phyloP scores from a whole-genome alignment of 2,113 vertebrate species.

The Ivindomyrus marchei region DNA sequence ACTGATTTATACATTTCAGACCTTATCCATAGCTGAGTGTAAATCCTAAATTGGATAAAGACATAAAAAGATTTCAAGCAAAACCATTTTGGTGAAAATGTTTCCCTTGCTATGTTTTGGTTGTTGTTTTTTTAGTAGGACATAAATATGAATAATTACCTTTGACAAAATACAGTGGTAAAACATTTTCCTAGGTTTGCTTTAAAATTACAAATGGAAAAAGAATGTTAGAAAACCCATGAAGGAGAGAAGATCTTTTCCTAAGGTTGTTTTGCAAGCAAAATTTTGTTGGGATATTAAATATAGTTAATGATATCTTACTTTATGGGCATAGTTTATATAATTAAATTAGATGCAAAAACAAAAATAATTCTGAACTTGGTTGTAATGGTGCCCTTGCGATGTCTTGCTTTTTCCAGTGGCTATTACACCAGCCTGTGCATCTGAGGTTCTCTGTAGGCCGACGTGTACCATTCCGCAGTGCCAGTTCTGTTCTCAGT shows the following conservation, averaged over 20 bases:
- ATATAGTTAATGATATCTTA: not conserved
- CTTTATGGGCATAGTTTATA: not conserved
- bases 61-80: not conserved
- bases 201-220: conserved; percentile 9
- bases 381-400: not conserved
- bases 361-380: not conserved
- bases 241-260: not conserved
- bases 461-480: not conserved
- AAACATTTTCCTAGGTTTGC: no score
- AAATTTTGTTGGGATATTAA: not conserved
- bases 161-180: not conserved
- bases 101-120: not conserved
- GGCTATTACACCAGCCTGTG: not conserved
- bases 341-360: conserved; percentile 1
- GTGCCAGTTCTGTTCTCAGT: not conserved
- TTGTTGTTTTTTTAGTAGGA: not conserved
- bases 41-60: not conserved
- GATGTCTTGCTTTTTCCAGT: not conserved
- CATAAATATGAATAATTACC: not conserved
- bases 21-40: not conserved
- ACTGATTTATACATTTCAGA: not conserved
- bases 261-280: not conserved
- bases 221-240: not conserved
- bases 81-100: not conserved
- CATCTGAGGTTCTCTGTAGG: not conserved